Conservation (phyloP, 23 tunicate species). For the Diplosoma virens region DNA sequence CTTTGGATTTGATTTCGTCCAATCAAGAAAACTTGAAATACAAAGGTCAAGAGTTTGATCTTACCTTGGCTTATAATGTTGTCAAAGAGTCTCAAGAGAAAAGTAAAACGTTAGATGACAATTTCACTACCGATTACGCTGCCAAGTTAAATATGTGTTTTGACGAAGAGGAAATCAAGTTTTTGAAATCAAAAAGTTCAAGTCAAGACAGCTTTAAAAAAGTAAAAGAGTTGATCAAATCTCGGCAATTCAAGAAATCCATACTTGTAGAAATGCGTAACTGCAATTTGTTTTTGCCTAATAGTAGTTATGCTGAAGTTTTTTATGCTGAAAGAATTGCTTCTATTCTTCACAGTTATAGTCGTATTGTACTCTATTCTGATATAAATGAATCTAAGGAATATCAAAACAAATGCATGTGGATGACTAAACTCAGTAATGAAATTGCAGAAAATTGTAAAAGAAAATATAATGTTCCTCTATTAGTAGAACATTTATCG, state of each 20-base stretch:
- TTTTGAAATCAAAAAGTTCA: conserved; percentile 26
- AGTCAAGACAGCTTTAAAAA: conserved; percentile 5
- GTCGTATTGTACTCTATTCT: conserved; percentile 53
- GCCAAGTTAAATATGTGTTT: background rate
- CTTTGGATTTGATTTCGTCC: conserved; percentile 23
- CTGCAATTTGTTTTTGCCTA: conserved; percentile 34
- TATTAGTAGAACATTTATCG: conserved; percentile 31
- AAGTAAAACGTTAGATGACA: background rate
- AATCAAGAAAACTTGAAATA: background rate
- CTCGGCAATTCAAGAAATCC: background rate
- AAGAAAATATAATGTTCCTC: background rate
- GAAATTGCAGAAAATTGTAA: conserved; percentile 2
- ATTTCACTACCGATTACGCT: conserved; percentile 27
- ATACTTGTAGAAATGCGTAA: conserved; percentile 3
- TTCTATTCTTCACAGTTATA: conserved; percentile 58
- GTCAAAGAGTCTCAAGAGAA: background rate
- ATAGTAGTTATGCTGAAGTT: background rate
- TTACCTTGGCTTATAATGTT: conserved; percentile 8
- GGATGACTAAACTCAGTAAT: conserved; percentile 27
- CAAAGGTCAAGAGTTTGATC: too few relatives aligned
- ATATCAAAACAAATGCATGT: background rate
- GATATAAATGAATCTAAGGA: background rate
- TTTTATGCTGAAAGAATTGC: conserved; percentile 66
- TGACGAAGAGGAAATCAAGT: conserved; percentile 20
- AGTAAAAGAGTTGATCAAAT: background rate